Base-by-base conservation (phyloP, 2,797 vertebrate species). In the Zenarchopterus dispar region DNA sequence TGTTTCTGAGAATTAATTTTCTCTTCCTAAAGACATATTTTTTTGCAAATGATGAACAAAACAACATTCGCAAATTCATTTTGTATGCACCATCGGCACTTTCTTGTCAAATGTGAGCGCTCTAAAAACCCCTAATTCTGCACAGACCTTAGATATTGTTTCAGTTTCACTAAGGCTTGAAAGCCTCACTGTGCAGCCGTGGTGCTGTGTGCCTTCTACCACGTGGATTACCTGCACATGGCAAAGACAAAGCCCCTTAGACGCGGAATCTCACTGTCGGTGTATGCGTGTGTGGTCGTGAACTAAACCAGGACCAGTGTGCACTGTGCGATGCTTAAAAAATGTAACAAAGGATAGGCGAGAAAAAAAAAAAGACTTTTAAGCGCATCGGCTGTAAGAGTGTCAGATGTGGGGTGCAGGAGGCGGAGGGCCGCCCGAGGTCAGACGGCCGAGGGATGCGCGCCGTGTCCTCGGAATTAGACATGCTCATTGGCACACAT, bases 391-490 rank as follows among this genome's bases (percentile, higher is more conserved):
- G 78, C 71, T 84, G 58, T 21, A n/a, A 42, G 23, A 36, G 72
- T 51, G 75, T 62, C 76, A 78, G 63, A 66, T 70, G 72, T 70
- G 80, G 80, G 82, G 81, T 62, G 67, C 85, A 82, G 89, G 74
- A 84, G 68, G 83, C 8, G 89, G 81, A 82, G 86, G 84, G 78
- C 73, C 74, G 71, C 67, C 56, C 70, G 76, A 59, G 92, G 92
- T 92, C 92, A 91, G 67, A 68, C 83, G 64, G 88, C 84, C 85
- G 81, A 78, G 78, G 78, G 79, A 82, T 67, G 79, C 71, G 80
- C 76, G 78, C 88, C 86, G 86, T 85, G 88, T 89, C 86, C 90
- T 77, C 84, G 77, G 79, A 83, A 92, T 89, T 88, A 89, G 81
- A 73, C 87, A 88, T 65, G 86, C 76, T 86, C 81, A 89, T 73